Percentiles rank a stretch among this genome's conserved stretches.
phyloP scores from a whole-genome alignment of 1,140 invertebrate species.

The Ephestia elutella region DNA sequence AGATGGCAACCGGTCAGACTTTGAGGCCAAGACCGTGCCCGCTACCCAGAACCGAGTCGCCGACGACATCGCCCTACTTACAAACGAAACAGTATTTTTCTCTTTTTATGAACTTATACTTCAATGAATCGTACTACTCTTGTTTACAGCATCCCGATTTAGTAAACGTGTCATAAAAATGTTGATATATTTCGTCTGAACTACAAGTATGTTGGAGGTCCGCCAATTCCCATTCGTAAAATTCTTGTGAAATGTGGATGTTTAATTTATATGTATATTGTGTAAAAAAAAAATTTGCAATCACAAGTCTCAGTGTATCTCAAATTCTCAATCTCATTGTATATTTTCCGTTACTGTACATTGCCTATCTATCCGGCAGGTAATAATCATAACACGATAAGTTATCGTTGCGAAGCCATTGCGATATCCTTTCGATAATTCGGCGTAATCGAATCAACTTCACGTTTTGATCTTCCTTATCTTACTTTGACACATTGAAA shows the following conservation, averaged over 20 bases:
- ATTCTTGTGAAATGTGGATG: slow-evolving; percentile 13
- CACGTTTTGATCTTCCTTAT: slow-evolving; percentile 29
- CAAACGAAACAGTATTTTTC: slow-evolving; percentile 27
- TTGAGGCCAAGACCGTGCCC: slow-evolving; percentile 51
- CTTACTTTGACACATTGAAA: slow-evolving; percentile 6
- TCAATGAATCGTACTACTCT: not conserved
- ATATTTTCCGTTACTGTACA: not conserved
- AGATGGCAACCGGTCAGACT: slow-evolving; percentile 65
- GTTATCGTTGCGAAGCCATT: not conserved
- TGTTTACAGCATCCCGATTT: not conserved
- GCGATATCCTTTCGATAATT: slow-evolving; percentile 26
- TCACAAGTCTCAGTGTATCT: not conserved
- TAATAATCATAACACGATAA: not conserved
- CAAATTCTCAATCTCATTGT: not conserved
- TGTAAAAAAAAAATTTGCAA: not conserved
- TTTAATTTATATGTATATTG: not conserved
- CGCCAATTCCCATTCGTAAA: slow-evolving; percentile 26
- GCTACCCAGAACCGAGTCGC: slow-evolving; percentile 25
- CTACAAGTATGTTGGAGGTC: slow-evolving; percentile 22
- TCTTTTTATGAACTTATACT: not conserved
- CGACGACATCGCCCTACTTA: slow-evolving; percentile 50
- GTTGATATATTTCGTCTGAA: slow-evolving; percentile 7
- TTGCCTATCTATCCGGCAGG: not conserved
- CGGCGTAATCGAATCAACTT: slow-evolving; percentile 24
- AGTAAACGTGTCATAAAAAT: not conserved